Evolutionary conservation across 2,888 invertebrate genomes (phyloP).

Genomic region (Tinea pellionella): DNA sequence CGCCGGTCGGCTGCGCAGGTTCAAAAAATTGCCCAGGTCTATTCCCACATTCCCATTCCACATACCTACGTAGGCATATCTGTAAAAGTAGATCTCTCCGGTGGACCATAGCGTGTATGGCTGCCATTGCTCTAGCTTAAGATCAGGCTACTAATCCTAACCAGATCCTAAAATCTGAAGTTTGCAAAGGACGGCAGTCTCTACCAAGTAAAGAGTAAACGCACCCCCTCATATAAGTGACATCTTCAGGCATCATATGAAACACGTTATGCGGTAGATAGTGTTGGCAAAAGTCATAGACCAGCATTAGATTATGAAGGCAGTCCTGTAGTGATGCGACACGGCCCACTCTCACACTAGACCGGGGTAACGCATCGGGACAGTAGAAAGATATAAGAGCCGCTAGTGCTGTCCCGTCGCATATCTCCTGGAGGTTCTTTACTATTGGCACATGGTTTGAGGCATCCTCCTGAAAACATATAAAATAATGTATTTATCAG

Average conservation of each 20-base stretch:
- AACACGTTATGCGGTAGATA: conserved; percentile 90
- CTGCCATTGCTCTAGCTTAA: too few species aligned
- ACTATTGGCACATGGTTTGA: conserved; percentile 74
- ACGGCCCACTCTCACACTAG: conserved; percentile 67
- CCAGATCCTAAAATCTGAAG: too few species aligned
- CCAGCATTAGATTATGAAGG: conserved; percentile 89
- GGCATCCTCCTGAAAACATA: conserved; percentile 64
- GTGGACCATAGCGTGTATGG: too few species aligned
- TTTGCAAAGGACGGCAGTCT: too few species aligned
- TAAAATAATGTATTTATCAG: too few species aligned
- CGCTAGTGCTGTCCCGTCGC: conserved; percentile 91
- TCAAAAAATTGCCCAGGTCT: too few species aligned
- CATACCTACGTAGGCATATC: too few species aligned
- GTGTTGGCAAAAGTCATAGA: conserved; percentile 86
- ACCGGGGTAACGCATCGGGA: conserved; percentile 56
- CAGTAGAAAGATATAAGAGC: conserved; percentile 92
- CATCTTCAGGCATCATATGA: conserved; percentile 95
- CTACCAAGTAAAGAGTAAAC: conserved; percentile 21
- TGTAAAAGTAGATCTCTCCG: too few species aligned
- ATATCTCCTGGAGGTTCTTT: conserved; percentile 86
- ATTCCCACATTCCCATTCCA: too few species aligned
- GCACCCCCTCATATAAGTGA: conserved; percentile 92
- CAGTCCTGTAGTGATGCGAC: conserved; percentile 88
- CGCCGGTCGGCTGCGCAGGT: too few species aligned
- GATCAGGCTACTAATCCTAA: too few species aligned